Base-by-base conservation (phyloP, 2,797 vertebrate genomes). In the Chanos chanos region DNA sequence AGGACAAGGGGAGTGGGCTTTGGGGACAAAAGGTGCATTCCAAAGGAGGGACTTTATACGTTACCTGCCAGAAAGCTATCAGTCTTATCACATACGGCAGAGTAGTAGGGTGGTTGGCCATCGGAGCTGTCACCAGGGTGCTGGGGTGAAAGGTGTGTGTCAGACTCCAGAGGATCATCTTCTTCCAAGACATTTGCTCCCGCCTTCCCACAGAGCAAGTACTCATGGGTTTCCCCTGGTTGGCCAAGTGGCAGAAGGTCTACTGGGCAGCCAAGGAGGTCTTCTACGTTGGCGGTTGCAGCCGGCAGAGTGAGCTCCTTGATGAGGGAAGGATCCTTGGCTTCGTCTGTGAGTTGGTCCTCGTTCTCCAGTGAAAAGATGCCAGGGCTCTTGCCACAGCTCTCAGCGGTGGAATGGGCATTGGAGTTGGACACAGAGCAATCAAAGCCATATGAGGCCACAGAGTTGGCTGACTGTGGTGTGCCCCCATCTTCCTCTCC, bases 51-150 rank as follows among this genome's bases (percentile, higher is more conserved):
- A 68, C 82, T 88, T 75, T 90, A 92, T 92, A 91, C 91, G 15
- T 93, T 93, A 93, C 91, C 91, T 92, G 87, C 86, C 79, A 90
- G 79, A 83, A 89, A 84, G 85, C 81, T 90, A 86, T 90, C 89
- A 89, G 88, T 88, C 80, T 91, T 90, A 90, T 91, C 89, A 74
- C 87, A 88, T 74, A 88, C 80, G 81, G 89, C 82, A 37, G 87
- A 88, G 87, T 87, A 90, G 85, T 89, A 90, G 9, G 86, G 83
- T 1, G 83, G 79, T 80, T 87, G 87, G 81, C 52, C 73, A 10
- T 87, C 86, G 4, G 68, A 49, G 62, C 63, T 3, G 2, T 77
- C 80, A 56, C 44, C 83, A 8, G 75, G 30, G 1, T 79, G 79
- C 65, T 74, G 72, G 13, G 61, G 63, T 52, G 66, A 78, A 0